phyloP scores from a whole-genome alignment of 2,797 vertebrate genomes.

The Ispidina picta region DNA sequence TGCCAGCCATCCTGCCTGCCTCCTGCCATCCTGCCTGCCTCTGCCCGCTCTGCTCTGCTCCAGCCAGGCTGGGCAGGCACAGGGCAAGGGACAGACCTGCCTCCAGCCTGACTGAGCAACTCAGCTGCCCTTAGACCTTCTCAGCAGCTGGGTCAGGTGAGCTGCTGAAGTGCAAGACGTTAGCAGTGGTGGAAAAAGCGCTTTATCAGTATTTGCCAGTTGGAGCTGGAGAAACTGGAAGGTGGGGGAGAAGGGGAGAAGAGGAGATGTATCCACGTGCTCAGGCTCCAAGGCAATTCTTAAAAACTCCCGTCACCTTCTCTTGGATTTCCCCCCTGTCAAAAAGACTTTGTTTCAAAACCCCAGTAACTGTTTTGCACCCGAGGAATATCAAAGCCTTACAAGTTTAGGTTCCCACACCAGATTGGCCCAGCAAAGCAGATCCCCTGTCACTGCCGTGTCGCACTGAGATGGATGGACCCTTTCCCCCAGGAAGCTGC shows the following conservation, averaged over 20 bases:
- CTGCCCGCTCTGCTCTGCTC: background rate
- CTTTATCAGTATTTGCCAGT: too few species aligned
- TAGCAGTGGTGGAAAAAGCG: fast-evolving
- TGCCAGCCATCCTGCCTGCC: too few species aligned
- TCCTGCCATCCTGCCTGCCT: background rate
- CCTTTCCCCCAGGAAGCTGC: background rate
- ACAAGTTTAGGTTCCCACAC: background rate
- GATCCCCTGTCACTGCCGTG: background rate
- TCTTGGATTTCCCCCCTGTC: background rate
- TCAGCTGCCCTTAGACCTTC: background rate
- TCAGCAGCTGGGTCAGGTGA: background rate
- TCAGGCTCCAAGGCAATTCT: background rate
- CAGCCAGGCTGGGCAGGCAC: background rate
- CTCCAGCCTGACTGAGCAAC: background rate
- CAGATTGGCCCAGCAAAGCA: too few species aligned
- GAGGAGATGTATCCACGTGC: fast-evolving
- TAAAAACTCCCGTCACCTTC: fast-evolving
- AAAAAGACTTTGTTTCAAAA: background rate
- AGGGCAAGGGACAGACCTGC: fast-evolving
- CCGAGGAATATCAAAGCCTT: background rate
- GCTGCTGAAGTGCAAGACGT: fast-evolving
- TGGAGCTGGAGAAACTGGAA: background rate
- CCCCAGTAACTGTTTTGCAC: background rate
- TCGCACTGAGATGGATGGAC: background rate
- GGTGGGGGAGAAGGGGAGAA: too few species aligned